Conservation (phyloP, 1,140 invertebrate genomes). For the Drosophila sp. region DNA sequence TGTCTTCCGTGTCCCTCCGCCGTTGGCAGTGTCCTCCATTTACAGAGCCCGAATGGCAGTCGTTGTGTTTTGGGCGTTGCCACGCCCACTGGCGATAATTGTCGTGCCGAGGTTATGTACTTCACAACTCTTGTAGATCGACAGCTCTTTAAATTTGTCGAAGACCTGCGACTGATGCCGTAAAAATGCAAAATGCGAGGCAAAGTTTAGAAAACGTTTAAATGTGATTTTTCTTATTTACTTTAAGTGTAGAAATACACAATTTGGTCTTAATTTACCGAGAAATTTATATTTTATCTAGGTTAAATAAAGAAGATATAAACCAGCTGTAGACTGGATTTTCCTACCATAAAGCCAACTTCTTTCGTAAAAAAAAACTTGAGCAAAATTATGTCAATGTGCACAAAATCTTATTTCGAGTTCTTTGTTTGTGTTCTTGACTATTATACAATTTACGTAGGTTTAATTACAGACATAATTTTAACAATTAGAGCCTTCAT, state of each 20-base stretch:
- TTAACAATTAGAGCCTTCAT: neutral
- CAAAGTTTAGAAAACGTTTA: neutral
- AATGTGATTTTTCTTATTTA: conserved; percentile 1
- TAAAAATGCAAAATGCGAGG: neutral
- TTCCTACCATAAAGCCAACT: neutral
- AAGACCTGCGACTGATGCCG: conserved; percentile 5
- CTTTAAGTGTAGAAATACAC: neutral
- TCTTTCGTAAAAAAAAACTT: too few species aligned
- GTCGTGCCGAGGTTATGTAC: conserved; percentile 52
- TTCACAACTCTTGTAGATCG: conserved; percentile 53
- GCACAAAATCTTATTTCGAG: too few species aligned
- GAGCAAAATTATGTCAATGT: too few species aligned
- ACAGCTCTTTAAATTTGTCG: conserved; percentile 46
- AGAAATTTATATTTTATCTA: neutral
- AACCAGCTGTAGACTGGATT: neutral
- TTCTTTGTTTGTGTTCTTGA: too few species aligned
- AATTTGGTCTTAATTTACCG: neutral
- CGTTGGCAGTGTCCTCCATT: conserved; percentile 61
- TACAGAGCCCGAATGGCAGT: conserved; percentile 49
- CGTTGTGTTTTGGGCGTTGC: conserved; percentile 65
- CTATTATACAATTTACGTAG: too few species aligned
- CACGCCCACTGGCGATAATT: conserved; percentile 61
- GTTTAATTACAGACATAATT: neutral
- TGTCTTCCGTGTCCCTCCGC: conserved; percentile 53
- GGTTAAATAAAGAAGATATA: neutral